Conservation (phyloP, 2,797 vertebrate genomes). For the Podarcis lilfordi region DNA sequence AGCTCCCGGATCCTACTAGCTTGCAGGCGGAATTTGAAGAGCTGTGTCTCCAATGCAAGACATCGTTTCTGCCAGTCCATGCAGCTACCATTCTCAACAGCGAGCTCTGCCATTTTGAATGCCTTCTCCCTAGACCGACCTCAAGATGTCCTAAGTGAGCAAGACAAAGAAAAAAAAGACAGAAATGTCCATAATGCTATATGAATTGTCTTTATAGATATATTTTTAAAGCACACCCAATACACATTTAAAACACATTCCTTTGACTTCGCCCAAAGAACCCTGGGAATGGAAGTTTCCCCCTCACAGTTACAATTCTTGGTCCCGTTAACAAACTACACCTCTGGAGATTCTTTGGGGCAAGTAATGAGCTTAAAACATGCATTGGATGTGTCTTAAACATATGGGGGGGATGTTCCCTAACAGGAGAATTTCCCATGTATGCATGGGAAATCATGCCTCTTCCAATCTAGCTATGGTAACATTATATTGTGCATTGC, state of each 20-base stretch:
- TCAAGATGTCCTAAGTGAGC: constrained; percentile 45
- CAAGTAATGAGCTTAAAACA: no score
- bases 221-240: no score
- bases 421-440: not conserved
- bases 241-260: no score
- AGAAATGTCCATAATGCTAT: fast-evolving
- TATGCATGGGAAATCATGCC: no score
- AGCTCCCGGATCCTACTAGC: constrained; percentile 93
- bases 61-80: constrained; percentile 94
- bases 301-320: no score
- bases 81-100: constrained; percentile 73
- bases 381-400: no score
- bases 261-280: no score
- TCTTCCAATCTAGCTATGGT: not conserved
- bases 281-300: no score
- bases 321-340: no score
- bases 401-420: not conserved
- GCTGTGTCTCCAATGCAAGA: constrained; percentile 89
- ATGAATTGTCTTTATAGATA: not conserved
- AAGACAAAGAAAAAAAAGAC: not conserved
- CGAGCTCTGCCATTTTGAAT: constrained; percentile 74
- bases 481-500: no score
- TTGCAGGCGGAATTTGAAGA: constrained; percentile 92
- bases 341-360: no score
- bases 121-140: constrained; percentile 42